Evolutionary conservation across 2,888 invertebrate genomes (phyloP).

Genomic region (Rhogogaster chlorosoma): DNA sequence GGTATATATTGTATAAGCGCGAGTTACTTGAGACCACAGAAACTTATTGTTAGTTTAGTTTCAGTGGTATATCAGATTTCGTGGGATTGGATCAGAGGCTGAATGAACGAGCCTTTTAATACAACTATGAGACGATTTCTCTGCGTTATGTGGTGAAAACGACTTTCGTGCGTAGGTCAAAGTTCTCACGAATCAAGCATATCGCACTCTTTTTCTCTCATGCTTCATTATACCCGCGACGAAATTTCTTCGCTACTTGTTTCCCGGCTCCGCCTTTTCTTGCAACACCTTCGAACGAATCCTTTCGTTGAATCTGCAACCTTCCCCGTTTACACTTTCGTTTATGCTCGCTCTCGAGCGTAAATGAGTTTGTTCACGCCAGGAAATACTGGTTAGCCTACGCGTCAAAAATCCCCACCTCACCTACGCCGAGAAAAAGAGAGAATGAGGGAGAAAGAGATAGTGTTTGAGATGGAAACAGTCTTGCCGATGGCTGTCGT

Average conservation of each 20-base stretch:
- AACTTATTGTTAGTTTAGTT: slow-evolving; percentile 21
- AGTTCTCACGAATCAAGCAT: background rate
- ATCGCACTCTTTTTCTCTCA: background rate
- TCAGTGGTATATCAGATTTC: slow-evolving; percentile 30
- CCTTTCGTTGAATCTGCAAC: slow-evolving; percentile 22
- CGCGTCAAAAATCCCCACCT: slow-evolving; percentile 62
- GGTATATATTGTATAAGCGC: background rate
- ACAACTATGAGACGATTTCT: background rate
- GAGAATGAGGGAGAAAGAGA: slow-evolving; percentile 53
- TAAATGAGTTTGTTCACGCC: slow-evolving; percentile 47
- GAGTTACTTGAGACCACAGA: slow-evolving; percentile 30
- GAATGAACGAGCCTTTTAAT: slow-evolving; percentile 4
- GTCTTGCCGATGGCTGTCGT: slow-evolving; percentile 25
- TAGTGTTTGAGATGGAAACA: background rate
- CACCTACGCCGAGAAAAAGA: slow-evolving; percentile 1
- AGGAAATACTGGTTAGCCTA: slow-evolving; percentile 65
- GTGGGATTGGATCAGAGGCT: background rate
- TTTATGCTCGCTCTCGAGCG: slow-evolving; percentile 57
- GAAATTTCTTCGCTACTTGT: slow-evolving; percentile 14
- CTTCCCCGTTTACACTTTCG: slow-evolving; percentile 61
- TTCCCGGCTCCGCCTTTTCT: background rate
- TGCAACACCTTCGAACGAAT: background rate
- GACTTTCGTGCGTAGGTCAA: slow-evolving; percentile 8
- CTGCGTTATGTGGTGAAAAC: background rate
- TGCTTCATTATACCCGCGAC: background rate